Percentiles rank a stretch among this genome's conserved stretches.
Conservation (phyloP, 2,888 invertebrate genomes). For the Tolmerus cingulatus region DNA sequence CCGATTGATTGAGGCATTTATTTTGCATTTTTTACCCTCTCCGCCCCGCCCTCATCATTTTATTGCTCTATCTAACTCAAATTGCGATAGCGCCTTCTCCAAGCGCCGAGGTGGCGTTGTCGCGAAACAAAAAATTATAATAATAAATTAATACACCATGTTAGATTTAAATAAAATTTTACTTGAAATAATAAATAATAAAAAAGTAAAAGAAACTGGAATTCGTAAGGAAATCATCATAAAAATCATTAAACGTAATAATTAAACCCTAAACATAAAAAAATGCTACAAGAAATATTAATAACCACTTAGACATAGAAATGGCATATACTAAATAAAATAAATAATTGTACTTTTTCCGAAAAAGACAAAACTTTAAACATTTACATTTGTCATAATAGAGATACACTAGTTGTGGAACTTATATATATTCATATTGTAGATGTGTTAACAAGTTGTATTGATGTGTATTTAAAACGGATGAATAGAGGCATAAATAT, state of each 20-base stretch:
- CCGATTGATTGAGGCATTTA: conserved; percentile 38
- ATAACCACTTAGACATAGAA: conserved; percentile 23
- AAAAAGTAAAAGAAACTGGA: conserved; percentile 25
- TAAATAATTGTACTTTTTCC: conserved; percentile 32
- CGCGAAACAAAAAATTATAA: neutral
- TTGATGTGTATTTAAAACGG: conserved; percentile 33
- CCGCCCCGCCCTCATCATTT: conserved; percentile 8
- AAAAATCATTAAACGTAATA: conserved; percentile 11
- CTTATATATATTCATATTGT: conserved; percentile 22
- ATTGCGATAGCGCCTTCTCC: neutral
- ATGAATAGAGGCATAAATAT: conserved; percentile 27
- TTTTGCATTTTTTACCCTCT: neutral
- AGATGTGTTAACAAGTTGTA: conserved; percentile 39
- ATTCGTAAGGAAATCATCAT: conserved; percentile 35
- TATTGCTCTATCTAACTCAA: conserved; percentile 4
- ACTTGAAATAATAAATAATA: conserved; percentile 22
- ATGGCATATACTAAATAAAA: conserved; percentile 10
- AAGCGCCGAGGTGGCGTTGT: conserved; percentile 3
- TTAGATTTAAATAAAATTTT: conserved; percentile 6
- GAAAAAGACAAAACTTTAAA: conserved; percentile 31
- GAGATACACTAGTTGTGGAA: conserved; percentile 29
- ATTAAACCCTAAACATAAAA: neutral
- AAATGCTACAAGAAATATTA: neutral
- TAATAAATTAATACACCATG: conserved; percentile 6
- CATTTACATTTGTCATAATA: conserved; percentile 1